These are phyloP conservation scores for Oscheius sp. DNA, from an alignment of 2,888 invertebrate genomes.

Conservation along the genomic window DNA sequence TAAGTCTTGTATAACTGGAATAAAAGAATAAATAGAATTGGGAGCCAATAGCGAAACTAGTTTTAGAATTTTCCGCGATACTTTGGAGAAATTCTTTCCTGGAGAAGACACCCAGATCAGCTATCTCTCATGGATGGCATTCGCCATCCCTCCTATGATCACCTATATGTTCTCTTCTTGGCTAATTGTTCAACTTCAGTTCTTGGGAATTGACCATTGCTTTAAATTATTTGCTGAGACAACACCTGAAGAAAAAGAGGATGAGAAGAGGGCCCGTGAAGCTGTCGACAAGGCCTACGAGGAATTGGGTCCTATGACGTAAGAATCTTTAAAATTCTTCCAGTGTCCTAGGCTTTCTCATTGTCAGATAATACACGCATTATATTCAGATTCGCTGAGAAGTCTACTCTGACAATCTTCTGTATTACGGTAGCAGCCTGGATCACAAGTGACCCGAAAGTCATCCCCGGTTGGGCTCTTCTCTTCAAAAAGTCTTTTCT, in stretches of 20 bases:
- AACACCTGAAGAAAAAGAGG: slow-evolving; percentile 44
- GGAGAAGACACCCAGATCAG: slow-evolving; percentile 52
- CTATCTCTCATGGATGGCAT: slow-evolving; percentile 59
- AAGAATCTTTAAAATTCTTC: no score
- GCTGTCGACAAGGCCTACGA: slow-evolving; percentile 49
- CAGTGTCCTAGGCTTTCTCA: not conserved
- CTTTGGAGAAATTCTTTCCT: slow-evolving; percentile 38
- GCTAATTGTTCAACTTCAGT: slow-evolving; percentile 57
- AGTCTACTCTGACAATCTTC: slow-evolving; percentile 50
- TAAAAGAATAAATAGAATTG: slow-evolving; percentile 45
- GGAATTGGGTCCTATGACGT: slow-evolving; percentile 56
- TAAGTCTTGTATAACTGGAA: no score
- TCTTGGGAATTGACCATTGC: slow-evolving; percentile 47
- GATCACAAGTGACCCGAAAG: slow-evolving; percentile 58
- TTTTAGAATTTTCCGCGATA: slow-evolving; percentile 18
- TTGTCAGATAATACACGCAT: no score
- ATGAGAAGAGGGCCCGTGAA: slow-evolving; percentile 39
- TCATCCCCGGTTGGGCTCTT: slow-evolving; percentile 55
- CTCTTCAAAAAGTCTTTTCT: slow-evolving; percentile 34
- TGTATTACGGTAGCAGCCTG: slow-evolving; percentile 50
- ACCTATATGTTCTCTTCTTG: slow-evolving; percentile 59
- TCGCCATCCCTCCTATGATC: slow-evolving; percentile 58
- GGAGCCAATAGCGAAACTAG: no score
- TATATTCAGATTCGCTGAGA: slow-evolving; percentile 57
- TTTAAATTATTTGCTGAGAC: slow-evolving; percentile 42